These are phyloP conservation scores for Pantherophis guttatus DNA, from an alignment of 2,113 vertebrate genomes.

Conservation along the genomic window DNA sequence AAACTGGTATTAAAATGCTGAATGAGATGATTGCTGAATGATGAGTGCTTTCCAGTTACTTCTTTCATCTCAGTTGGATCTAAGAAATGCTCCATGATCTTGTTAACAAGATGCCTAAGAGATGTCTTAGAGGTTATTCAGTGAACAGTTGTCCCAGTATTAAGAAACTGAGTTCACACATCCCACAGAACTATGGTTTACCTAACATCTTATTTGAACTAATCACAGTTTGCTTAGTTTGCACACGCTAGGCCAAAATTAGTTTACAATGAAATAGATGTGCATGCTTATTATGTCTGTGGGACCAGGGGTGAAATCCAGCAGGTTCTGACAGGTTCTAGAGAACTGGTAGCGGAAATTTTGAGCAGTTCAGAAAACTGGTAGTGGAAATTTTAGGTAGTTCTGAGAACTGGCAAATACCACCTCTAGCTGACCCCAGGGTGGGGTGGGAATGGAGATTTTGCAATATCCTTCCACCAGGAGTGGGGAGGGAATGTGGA, in stretches of 20 bases:
- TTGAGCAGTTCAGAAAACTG: too few species aligned
- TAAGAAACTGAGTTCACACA: background rate
- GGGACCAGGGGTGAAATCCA: too few species aligned
- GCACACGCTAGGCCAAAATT: background rate
- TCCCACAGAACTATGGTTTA: background rate
- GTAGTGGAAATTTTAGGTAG: too few species aligned
- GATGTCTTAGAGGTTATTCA: background rate
- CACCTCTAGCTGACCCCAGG: too few species aligned
- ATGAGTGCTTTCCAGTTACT: background rate
- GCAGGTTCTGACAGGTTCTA: too few species aligned
- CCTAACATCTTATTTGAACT: background rate
- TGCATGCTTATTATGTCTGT: background rate
- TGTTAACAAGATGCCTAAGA: background rate
- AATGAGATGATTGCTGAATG: background rate
- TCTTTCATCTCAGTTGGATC: background rate
- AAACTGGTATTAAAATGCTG: background rate
- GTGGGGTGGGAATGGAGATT: too few species aligned
- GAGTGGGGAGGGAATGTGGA: too few species aligned
- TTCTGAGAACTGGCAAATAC: too few species aligned
- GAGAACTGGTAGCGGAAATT: too few species aligned
- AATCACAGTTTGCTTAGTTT: background rate
- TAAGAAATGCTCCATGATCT: background rate
- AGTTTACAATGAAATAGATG: background rate
- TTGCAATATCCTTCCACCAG: too few species aligned
- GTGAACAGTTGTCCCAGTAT: background rate